A percentile compares a stretch with the other conserved stretches of the same genome.
phyloP scores from a whole-genome alignment of 2,797 vertebrate genomes.

The Sciaenops ocellatus region DNA sequence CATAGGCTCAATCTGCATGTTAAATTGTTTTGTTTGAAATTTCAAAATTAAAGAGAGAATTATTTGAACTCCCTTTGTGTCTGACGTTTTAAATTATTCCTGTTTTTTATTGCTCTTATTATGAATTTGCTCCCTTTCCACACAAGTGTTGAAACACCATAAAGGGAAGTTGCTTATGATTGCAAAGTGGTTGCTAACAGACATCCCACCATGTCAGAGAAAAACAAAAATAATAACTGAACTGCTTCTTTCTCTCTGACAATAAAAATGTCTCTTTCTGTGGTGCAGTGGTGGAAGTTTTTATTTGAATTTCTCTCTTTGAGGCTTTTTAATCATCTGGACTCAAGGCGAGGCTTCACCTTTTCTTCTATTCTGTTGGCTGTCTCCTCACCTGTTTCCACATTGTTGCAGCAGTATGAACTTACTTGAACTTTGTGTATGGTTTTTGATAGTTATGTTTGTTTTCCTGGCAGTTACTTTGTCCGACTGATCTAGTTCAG shows the following conservation, averaged over 20 bases:
- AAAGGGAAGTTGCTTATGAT: slow-evolving; percentile 36
- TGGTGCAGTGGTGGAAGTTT: background rate
- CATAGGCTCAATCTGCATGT: background rate
- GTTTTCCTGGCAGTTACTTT: background rate
- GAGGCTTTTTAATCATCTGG: background rate
- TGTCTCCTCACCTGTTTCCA: background rate
- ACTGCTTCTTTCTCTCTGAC: slow-evolving; percentile 10
- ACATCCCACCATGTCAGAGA: slow-evolving; percentile 10
- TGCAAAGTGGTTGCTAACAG: slow-evolving; percentile 29
- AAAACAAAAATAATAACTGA: slow-evolving; percentile 8
- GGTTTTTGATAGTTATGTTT: background rate
- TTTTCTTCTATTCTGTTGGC: background rate
- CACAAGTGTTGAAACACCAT: slow-evolving; percentile 10
- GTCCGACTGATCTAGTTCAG: background rate
- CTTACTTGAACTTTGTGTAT: background rate
- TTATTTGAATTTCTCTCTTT: background rate
- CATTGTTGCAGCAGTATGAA: background rate
- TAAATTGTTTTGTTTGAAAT: background rate
- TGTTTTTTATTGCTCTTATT: slow-evolving; percentile 5
- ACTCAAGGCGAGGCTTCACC: background rate
- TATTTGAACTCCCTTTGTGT: background rate
- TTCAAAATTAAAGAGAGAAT: background rate
- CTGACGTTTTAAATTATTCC: background rate
- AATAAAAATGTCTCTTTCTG: background rate
- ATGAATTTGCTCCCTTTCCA: background rate